phyloP scores from a whole-genome alignment of 2,888 invertebrate genomes.

The Drosophila pegasa region DNA sequence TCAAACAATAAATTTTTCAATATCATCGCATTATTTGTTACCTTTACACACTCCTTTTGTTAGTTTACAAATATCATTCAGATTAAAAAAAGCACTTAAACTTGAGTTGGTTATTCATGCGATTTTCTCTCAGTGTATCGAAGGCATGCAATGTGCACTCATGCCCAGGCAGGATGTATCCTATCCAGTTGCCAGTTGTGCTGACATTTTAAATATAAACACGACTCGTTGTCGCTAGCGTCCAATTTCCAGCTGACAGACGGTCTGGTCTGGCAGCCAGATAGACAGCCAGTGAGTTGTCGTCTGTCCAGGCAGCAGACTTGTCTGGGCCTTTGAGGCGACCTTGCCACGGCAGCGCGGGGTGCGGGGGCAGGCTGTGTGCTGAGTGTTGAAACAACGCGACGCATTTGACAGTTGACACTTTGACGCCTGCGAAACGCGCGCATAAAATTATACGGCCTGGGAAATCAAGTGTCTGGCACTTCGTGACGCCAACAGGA shows the following conservation, averaged over 20 bases:
- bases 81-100: no score
- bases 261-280: constrained; percentile 27
- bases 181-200: constrained; percentile 64
- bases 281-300: background rate
- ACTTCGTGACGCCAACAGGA: constrained; percentile 63
- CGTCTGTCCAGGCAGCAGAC: constrained; percentile 51
- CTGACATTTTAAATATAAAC: constrained; percentile 78
- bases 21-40: no score
- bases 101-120: no score
- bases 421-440: constrained; percentile 56
- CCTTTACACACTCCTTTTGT: no score
- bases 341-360: constrained; percentile 42
- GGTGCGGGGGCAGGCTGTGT: constrained; percentile 4
- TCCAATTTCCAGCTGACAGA: constrained; percentile 64
- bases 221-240: constrained; percentile 51
- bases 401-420: constrained; percentile 71
- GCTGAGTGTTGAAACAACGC: constrained; percentile 61
- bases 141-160: constrained; percentile 10
- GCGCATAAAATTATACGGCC: constrained; percentile 73
- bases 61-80: no score
- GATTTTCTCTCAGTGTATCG: constrained; percentile 30
- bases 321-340: constrained; percentile 31
- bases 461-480: constrained; percentile 71
- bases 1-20: no score
- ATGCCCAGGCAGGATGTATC: constrained; percentile 59